Conservation (phyloP, 2,888 invertebrate species). For the Calliscelio sp. region DNA sequence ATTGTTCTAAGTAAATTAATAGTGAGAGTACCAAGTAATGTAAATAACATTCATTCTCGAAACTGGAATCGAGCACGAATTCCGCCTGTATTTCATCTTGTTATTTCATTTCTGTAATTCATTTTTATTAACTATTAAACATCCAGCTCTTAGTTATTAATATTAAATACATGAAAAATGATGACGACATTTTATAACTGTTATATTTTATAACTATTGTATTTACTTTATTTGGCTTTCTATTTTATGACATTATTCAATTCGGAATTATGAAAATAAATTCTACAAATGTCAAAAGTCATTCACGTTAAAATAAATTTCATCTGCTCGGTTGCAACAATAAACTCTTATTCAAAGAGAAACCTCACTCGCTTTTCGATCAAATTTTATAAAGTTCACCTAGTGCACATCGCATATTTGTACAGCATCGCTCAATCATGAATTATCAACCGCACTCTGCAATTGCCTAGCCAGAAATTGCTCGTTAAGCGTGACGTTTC, state of each 20-base stretch:
- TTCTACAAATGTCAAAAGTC: background rate
- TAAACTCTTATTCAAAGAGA: background rate
- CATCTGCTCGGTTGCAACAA: background rate
- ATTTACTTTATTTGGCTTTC: no score
- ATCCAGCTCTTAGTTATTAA: no score
- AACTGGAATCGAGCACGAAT: constrained; percentile 58
- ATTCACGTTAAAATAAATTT: background rate
- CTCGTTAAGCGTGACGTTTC: constrained; percentile 3
- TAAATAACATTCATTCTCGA: constrained; percentile 40
- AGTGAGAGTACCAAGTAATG: constrained; percentile 50
- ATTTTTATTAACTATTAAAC: background rate
- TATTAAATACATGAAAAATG: no score
- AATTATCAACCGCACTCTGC: background rate
- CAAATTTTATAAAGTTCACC: background rate
- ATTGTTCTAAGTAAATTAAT: constrained; percentile 63
- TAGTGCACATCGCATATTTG: background rate
- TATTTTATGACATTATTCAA: no score
- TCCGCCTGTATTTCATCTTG: background rate
- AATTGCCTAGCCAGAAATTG: background rate
- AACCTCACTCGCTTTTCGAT: background rate
- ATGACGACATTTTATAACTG: no score
- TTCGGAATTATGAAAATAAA: background rate
- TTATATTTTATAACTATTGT: no score
- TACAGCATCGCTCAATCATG: background rate
- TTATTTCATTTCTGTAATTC: constrained; percentile 19